A percentile compares a stretch with the other conserved stretches of the same genome.
Conservation (phyloP, 2,797 vertebrate genomes). For the Onychomys leucogaster region DNA sequence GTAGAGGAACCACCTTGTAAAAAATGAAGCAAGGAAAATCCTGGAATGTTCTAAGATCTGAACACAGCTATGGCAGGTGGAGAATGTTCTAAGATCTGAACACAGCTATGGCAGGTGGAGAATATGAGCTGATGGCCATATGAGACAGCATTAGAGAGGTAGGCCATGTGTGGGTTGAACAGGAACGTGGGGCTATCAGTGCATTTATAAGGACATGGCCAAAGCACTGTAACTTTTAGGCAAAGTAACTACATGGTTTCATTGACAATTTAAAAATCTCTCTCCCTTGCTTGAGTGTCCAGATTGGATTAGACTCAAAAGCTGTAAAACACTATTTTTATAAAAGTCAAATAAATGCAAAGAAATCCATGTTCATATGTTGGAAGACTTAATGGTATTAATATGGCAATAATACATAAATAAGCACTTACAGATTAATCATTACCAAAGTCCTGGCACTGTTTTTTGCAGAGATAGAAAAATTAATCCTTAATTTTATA, state of each 20-base stretch:
- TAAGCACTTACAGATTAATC: background rate
- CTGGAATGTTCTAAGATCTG: background rate
- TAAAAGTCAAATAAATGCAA: background rate
- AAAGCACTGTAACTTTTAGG: background rate
- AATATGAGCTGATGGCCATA: fast-evolving
- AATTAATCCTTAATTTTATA: background rate
- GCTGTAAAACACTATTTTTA: background rate
- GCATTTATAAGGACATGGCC: background rate
- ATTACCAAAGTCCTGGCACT: background rate
- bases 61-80: background rate
- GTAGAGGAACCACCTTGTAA: background rate
- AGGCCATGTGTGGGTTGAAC: background rate
- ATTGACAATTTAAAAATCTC: slow-evolving; percentile 12
- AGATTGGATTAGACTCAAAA: background rate
- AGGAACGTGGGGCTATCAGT: background rate
- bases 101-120: background rate
- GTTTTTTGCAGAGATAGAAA: background rate
- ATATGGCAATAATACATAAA: background rate
- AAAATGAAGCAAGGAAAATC: background rate
- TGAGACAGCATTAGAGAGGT: background rate
- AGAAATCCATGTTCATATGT: background rate
- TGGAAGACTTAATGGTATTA: background rate
- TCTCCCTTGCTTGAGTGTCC: background rate
- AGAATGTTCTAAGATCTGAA: background rate
- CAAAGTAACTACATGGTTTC: background rate